These are phyloP conservation scores for Copidosoma floridanum DNA, from an alignment of 1,140 invertebrate species.

Conservation along the genomic window DNA sequence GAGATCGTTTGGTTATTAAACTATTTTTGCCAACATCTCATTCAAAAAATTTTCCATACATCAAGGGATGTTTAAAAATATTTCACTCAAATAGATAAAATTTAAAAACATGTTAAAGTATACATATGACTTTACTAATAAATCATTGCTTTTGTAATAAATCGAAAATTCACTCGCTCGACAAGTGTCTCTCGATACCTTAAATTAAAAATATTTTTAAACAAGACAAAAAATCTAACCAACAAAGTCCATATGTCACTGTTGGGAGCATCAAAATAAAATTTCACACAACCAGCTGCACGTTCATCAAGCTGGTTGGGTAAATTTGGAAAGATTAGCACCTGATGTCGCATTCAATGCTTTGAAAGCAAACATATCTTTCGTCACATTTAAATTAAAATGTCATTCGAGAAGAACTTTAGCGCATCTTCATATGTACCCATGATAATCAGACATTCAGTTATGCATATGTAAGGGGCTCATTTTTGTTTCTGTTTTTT, in stretches of 20 bases:
- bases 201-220: conserved; percentile 5
- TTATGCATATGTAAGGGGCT: conserved; percentile 2
- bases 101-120: conserved; percentile 11
- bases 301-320: too few species aligned
- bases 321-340: too few species aligned
- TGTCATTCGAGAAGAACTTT: conserved; percentile 16
- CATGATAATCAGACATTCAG: conserved; percentile 26
- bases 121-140: conserved; percentile 12
- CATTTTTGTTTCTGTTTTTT: too few species aligned
- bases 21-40: background rate
- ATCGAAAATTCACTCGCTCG: background rate
- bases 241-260: too few species aligned
- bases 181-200: background rate
- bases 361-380: too few species aligned
- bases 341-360: too few species aligned
- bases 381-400: too few species aligned
- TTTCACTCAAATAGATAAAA: conserved; percentile 12
- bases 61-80: too few species aligned
- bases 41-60: conserved; percentile 12
- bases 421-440: conserved; percentile 31
- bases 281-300: too few species aligned
- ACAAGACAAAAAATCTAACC: conserved; percentile 7
- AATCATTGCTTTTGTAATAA: conserved; percentile 10
- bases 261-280: too few species aligned
- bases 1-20: too few species aligned